Evolutionary conservation across 2,888 invertebrate genomes (phyloP).

Genomic region (Lepeophtheirus nordmannii): DNA sequence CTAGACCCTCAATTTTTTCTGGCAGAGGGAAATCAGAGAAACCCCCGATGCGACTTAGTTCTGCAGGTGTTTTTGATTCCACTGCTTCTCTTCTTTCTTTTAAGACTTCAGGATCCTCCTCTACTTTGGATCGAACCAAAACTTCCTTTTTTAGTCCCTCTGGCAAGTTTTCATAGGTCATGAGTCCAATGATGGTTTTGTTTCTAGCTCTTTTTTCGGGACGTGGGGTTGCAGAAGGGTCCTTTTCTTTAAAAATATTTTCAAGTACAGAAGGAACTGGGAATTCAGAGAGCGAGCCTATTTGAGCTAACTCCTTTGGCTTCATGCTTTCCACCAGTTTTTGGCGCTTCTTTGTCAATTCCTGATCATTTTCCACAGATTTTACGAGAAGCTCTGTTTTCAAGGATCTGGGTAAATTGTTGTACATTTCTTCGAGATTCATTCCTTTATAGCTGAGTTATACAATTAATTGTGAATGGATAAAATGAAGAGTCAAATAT

Average conservation of each 20-base stretch:
- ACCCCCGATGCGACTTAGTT: neutral
- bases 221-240: neutral
- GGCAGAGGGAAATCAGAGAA: constrained; percentile 18
- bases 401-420: constrained; percentile 3
- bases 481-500: neutral
- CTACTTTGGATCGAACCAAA: constrained; percentile 13
- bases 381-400: constrained; percentile 13
- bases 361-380: neutral
- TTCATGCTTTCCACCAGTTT: constrained; percentile 18
- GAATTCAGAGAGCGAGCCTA: constrained; percentile 6
- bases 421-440: constrained; percentile 20
- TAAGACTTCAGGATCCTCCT: constrained; percentile 9
- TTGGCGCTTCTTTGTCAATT: constrained; percentile 9
- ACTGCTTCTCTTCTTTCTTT: constrained; percentile 2
- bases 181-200: neutral
- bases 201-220: constrained; percentile 1
- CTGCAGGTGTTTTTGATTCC: neutral
- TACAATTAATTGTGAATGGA: neutral
- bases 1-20: neutral
- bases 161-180: constrained; percentile 8
- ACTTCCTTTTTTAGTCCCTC: constrained; percentile 14
- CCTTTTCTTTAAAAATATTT: constrained; percentile 12
- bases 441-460: neutral
- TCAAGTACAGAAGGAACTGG: constrained; percentile 6
- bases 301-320: neutral